Evolutionary conservation across 2,113 vertebrate species (phyloP).

Genomic region (Anarhynchus alexandrinus): DNA sequence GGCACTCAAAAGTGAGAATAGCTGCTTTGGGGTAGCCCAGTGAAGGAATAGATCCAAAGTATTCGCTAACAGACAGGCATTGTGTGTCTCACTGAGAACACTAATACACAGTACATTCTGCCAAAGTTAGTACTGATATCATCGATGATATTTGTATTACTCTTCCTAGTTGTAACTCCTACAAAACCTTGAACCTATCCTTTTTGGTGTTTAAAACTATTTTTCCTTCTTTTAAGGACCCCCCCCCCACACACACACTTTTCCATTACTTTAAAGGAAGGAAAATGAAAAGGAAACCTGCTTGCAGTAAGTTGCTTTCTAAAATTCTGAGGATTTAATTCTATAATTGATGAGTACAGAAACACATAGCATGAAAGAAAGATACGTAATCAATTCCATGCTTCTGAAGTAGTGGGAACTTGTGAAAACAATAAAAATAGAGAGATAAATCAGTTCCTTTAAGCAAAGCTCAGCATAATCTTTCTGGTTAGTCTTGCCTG

Average conservation of each 20-base stretch:
- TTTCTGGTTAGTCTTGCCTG: neutral
- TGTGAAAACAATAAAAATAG: neutral
- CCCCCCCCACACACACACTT: neutral
- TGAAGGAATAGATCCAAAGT: neutral
- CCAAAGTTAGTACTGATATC: neutral
- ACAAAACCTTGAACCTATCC: neutral
- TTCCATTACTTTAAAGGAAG: neutral
- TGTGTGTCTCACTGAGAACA: neutral
- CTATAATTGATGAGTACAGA: neutral
- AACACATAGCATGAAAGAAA: neutral
- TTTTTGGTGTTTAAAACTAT: neutral
- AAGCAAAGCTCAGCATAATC: constrained; percentile 8
- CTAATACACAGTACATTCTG: neutral
- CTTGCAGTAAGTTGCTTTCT: neutral
- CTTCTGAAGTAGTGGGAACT: neutral
- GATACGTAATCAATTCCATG: neutral
- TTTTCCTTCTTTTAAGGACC: neutral
- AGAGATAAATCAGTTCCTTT: neutral
- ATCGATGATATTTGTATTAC: neutral
- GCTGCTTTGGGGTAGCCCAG: neutral
- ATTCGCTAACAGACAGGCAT: neutral
- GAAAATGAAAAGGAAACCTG: neutral
- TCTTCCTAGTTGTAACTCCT: neutral
- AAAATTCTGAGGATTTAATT: neutral
- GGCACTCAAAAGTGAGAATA: neutral